Percentiles rank a stretch among this genome's conserved stretches.
Evolutionary conservation across 2,888 invertebrate genomes (phyloP).

Genomic region (Merodon equestris): DNA sequence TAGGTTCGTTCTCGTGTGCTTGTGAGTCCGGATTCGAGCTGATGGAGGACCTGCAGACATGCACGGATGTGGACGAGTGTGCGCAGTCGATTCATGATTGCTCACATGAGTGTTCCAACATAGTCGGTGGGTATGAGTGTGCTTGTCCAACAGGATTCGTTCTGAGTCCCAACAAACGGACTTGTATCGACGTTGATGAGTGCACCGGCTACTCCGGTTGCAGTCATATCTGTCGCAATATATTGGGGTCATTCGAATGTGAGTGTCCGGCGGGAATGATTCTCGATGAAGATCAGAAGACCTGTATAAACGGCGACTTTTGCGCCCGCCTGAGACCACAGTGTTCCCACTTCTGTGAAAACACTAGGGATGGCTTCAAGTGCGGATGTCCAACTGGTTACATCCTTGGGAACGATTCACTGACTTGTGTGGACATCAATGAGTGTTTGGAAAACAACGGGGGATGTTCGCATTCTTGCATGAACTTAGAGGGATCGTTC

Average conservation of each 20-base stretch:
- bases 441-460: slow-evolving; percentile 78
- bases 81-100: slow-evolving; percentile 77
- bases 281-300: slow-evolving; percentile 75
- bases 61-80: slow-evolving; percentile 80
- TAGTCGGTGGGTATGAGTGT: slow-evolving; percentile 81
- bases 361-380: slow-evolving; percentile 80
- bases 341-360: slow-evolving; percentile 81
- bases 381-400: slow-evolving; percentile 80
- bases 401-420: slow-evolving; percentile 76
- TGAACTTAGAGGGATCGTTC: slow-evolving; percentile 46
- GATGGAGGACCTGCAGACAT: slow-evolving; percentile 75
- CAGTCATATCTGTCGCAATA: slow-evolving; percentile 77
- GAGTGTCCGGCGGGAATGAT: slow-evolving; percentile 78
- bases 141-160: slow-evolving; percentile 80
- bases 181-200: slow-evolving; percentile 75
- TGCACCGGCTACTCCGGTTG: slow-evolving; percentile 74
- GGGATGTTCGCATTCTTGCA: slow-evolving; percentile 79
- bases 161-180: slow-evolving; percentile 74
- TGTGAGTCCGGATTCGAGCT: slow-evolving; percentile 79
- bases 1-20: slow-evolving; percentile 79
- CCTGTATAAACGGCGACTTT: slow-evolving; percentile 75
- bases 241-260: slow-evolving; percentile 80
- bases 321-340: slow-evolving; percentile 77
- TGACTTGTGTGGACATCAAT: slow-evolving; percentile 78
- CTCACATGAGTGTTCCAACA: slow-evolving; percentile 80